Percentiles rank a stretch among this genome's conserved stretches.
These are phyloP conservation scores for Plusia festucae DNA, from an alignment of 2,888 invertebrate species.

Conservation along the genomic window DNA sequence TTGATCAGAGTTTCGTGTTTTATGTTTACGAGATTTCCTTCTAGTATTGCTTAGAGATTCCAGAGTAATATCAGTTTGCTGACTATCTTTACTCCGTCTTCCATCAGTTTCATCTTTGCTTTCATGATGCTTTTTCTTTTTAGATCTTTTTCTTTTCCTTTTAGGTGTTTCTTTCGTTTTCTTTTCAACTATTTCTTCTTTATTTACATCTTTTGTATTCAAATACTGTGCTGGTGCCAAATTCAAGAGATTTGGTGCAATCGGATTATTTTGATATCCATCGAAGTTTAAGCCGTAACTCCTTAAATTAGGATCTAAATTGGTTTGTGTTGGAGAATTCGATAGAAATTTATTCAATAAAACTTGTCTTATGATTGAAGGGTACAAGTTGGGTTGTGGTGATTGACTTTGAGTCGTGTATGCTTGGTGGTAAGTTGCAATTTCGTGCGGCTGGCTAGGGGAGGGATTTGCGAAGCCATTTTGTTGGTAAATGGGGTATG, in stretches of 20 bases:
- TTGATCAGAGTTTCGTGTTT: not conserved
- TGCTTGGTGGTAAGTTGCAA: slow-evolving; percentile 57
- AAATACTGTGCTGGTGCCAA: slow-evolving; percentile 64
- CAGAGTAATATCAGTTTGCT: slow-evolving; percentile 11
- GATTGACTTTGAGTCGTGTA: slow-evolving; percentile 58
- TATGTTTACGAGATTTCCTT: slow-evolving; percentile 16
- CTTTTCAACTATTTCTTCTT: not conserved
- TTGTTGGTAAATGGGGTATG: slow-evolving; percentile 55
- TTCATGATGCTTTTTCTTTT: slow-evolving; percentile 32
- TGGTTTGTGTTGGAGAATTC: slow-evolving; percentile 60
- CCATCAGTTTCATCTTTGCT: slow-evolving; percentile 1
- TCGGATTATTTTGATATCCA: slow-evolving; percentile 36
- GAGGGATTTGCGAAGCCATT: slow-evolving; percentile 44
- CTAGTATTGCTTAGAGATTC: slow-evolving; percentile 33
- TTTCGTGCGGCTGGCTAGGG: slow-evolving; percentile 53
- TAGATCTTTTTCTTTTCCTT: slow-evolving; percentile 28
- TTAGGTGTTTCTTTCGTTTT: slow-evolving; percentile 13
- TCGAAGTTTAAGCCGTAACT: slow-evolving; percentile 63
- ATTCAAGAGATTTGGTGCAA: slow-evolving; percentile 64
- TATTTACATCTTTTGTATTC: slow-evolving; percentile 24
- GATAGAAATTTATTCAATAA: slow-evolving; percentile 64
- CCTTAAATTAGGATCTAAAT: slow-evolving; percentile 59
- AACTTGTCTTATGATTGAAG: slow-evolving; percentile 60
- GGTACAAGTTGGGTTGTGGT: slow-evolving; percentile 40
- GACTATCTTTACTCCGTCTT: slow-evolving; percentile 4